Base-by-base conservation (phyloP, 2,888 invertebrate genomes). In the Catocala sponsa region DNA sequence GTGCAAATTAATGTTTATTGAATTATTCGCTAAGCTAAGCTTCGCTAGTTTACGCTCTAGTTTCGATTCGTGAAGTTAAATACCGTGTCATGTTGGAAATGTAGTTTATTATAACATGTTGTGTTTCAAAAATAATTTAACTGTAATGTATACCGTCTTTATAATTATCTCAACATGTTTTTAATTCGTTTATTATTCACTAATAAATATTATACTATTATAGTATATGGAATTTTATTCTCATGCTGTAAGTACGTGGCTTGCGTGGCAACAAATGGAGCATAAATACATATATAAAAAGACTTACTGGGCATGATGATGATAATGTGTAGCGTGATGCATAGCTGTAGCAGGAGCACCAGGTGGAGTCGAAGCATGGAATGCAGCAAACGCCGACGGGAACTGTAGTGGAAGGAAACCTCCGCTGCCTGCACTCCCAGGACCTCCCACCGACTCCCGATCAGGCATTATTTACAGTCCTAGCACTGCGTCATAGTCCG, bases 351-450 rank as follows among this genome's bases (percentile, higher is more conserved):
- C 87, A 41, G 84, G 89, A 91, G 95, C 92, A 78, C 96, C 94
- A 82, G 95, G 91, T 92, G 95, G 89, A 94, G 95, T 89, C 25
- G 95, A 95, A 74, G 95, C 96, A 84, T 96, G 95, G 86, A 96
- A 96, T 47, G 96, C 95, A 63, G 95, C 95, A 78, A 95, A 95
- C 58, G 95, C 95, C 74, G 95, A 95, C 51, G 95, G 95, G 80
- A 95, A 95, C 86, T 95, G 95, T 76, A 95, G 90, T 78, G 95
- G 95, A 90, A 95, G 86, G 88, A 95, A 95, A 87, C 95, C 86
- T 89, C 94, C 86, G 86, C 95, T 87, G 70, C 95, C 95, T 78
- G 95, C 91, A 82, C 93, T 95, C 81, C 95, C 95, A 65, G 95
- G 94, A 70, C 94, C 95, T 61, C 95, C 95, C 70, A 93, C 92